Percentiles rank a stretch among this genome's conserved stretches.
These are phyloP conservation scores for Arge pagana DNA, from an alignment of 2,888 invertebrate genomes.

Conservation along the genomic window DNA sequence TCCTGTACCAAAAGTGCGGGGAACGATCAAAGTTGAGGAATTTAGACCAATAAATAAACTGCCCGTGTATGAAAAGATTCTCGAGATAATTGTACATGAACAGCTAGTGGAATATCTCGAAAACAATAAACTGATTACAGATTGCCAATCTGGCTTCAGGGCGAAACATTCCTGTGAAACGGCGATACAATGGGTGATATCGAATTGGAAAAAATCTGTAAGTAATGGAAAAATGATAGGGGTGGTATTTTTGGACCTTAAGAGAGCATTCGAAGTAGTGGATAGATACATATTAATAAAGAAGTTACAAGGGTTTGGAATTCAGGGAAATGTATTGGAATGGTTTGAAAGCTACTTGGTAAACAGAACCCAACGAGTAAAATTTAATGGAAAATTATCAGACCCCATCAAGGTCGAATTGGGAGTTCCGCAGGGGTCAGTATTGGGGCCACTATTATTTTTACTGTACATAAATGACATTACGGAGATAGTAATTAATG, in stretches of 20 bases:
- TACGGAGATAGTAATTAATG: no score
- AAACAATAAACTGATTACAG: conserved; percentile 9
- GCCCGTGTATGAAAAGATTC: conserved; percentile 16
- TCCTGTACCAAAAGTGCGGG: conserved; percentile 20
- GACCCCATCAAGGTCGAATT: not conserved
- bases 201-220: conserved; percentile 11
- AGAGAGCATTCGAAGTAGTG: conserved; percentile 11
- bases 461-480: not conserved
- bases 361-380: not conserved
- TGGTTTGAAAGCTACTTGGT: conserved; percentile 4
- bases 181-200: conserved; percentile 14
- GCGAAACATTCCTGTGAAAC: conserved; percentile 25
- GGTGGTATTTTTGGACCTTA: conserved; percentile 20
- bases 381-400: not conserved
- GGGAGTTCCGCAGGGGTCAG: not conserved
- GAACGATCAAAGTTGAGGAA: conserved; percentile 21
- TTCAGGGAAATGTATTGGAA: not conserved
- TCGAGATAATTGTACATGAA: conserved; percentile 23
- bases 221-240: conserved; percentile 18
- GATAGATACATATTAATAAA: not conserved
- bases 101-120: conserved; percentile 4
- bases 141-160: conserved; percentile 25
- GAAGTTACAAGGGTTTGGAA: conserved; percentile 1
- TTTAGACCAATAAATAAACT: conserved; percentile 20
- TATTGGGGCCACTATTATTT: not conserved